phyloP scores from a whole-genome alignment of 2,113 vertebrate genomes.

The Collichthys lucidus region DNA sequence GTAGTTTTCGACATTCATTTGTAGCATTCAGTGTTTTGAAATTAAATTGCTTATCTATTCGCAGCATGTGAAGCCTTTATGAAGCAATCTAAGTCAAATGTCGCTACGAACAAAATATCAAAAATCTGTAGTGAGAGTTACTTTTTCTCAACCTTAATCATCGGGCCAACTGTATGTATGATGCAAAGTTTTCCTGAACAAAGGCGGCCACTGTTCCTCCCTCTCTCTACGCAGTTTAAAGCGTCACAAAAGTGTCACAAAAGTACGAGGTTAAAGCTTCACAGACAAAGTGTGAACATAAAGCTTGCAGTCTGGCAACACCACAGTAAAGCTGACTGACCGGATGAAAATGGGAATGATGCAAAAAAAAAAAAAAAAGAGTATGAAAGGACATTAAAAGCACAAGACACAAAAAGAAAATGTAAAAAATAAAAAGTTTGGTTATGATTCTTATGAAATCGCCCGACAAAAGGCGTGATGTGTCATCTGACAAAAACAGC shows the following conservation, averaged over 20 bases:
- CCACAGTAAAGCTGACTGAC: conserved; percentile 16
- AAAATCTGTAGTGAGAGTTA: background rate
- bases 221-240: conserved; percentile 11
- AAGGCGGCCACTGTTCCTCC: background rate
- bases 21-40: background rate
- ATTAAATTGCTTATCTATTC: background rate
- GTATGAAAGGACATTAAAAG: conserved; percentile 23
- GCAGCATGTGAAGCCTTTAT: background rate
- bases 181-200: background rate
- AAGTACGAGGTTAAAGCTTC: background rate
- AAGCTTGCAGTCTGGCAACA: background rate
- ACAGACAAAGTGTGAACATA: background rate
- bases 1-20: background rate
- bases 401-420: conserved; percentile 15
- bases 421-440: conserved; percentile 26
- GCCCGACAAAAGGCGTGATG: conserved; percentile 35
- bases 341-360: conserved; percentile 11
- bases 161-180: background rate
- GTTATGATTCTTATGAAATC: conserved; percentile 46
- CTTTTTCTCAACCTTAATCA: background rate
- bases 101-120: background rate
- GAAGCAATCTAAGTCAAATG: background rate
- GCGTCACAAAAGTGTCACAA: background rate
- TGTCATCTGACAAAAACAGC: conserved; percentile 43
- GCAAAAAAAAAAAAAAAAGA: conserved; percentile 8